phyloP scores from a whole-genome alignment of 2,888 invertebrate species.

The Ptilodon capucinus region DNA sequence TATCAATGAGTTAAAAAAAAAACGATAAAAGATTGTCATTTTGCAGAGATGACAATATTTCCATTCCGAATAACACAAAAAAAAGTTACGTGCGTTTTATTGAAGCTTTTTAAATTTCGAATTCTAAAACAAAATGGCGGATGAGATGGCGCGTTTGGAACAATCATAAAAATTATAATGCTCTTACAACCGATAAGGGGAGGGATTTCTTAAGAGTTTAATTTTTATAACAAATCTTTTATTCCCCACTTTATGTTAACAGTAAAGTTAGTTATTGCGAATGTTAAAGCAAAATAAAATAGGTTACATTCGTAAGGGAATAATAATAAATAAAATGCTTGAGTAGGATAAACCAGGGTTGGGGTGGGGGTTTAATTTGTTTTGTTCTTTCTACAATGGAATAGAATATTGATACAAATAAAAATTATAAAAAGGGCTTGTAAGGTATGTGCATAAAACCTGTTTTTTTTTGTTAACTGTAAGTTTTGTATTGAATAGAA shows the following conservation, averaged over 20 bases:
- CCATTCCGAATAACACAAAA: conserved; percentile 2
- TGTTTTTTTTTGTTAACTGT: no score
- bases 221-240: conserved; percentile 78
- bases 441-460: no score
- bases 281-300: conserved; percentile 68
- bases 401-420: not conserved
- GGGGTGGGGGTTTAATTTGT: conserved; percentile 30
- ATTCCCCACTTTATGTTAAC: conserved; percentile 65
- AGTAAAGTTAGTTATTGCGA: conserved; percentile 63
- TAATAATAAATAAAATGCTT: conserved; percentile 51
- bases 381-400: conserved; percentile 4
- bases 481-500: no score
- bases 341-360: conserved; percentile 31
- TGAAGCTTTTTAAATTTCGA: conserved; percentile 63
- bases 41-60: no score
- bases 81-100: conserved; percentile 49
- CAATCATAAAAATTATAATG: conserved; percentile 73
- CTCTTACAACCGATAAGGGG: conserved; percentile 57
- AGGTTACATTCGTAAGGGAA: conserved; percentile 60
- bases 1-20: no score
- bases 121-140: conserved; percentile 63
- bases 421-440: not conserved
- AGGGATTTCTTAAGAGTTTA: conserved; percentile 70
- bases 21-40: no score
- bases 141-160: conserved; percentile 54